A percentile compares a stretch with the other conserved stretches of the same genome.
phyloP scores from a whole-genome alignment of 2,888 invertebrate genomes.

The Keiferia lycopersicella region DNA sequence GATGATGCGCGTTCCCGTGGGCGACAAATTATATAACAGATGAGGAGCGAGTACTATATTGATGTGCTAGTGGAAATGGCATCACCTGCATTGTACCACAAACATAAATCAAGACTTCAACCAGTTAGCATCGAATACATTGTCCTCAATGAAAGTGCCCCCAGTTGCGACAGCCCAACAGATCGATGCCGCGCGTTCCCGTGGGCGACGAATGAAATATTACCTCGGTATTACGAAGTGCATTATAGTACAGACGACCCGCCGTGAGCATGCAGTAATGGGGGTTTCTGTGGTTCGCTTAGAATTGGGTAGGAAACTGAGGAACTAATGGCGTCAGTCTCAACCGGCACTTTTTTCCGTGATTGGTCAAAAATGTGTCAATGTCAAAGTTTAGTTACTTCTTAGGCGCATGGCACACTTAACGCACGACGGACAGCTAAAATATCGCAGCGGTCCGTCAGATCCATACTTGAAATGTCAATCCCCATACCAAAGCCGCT shows the following conservation, averaged over 20 bases:
- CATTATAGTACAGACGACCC: conserved; percentile 26
- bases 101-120: neutral
- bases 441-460: too few species aligned
- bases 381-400: too few species aligned
- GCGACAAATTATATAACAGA: too few species aligned
- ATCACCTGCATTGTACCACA: neutral
- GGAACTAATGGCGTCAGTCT: too few species aligned
- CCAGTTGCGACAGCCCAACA: conserved; percentile 34
- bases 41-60: neutral
- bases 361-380: too few species aligned
- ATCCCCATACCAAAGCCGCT: too few species aligned
- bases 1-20: too few species aligned
- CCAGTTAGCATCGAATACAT: neutral
- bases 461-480: too few species aligned
- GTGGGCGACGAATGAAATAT: conserved; percentile 49
- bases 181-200: conserved; percentile 43
- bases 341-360: too few species aligned
- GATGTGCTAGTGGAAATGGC: neutral
- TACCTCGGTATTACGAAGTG: conserved; percentile 40
- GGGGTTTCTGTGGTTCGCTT: neutral
- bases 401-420: too few species aligned
- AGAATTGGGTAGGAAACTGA: neutral
- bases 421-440: too few species aligned
- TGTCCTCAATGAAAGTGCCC: neutral
- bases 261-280: conserved; percentile 4